These are phyloP conservation scores for Hyperoplus lanceolatus DNA, from an alignment of 2,797 vertebrate species.

Conservation along the genomic window DNA sequence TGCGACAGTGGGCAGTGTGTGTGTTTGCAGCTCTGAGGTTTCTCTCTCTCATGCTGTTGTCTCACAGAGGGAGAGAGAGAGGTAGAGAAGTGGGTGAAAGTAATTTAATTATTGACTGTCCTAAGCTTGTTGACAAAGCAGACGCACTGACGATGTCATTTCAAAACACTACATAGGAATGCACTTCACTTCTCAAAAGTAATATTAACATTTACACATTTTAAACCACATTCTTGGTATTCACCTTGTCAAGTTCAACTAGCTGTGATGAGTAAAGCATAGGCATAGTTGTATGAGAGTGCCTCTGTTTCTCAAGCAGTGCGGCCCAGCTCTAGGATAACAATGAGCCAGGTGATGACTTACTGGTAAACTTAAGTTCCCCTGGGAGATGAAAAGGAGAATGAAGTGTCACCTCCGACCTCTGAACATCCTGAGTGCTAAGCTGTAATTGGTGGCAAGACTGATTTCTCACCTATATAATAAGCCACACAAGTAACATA, in stretches of 20 bases:
- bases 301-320: not conserved
- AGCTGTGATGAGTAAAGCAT: not conserved
- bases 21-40: too few species aligned
- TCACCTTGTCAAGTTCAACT: not conserved
- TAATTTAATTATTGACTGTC: too few species aligned
- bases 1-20: too few species aligned
- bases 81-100: too few species aligned
- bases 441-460: not conserved
- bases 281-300: slow-evolving; percentile 2
- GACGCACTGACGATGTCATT: too few species aligned
- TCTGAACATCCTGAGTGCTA: not conserved
- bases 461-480: not conserved
- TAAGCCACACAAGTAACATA: not conserved
- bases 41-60: too few species aligned
- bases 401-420: not conserved
- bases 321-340: not conserved
- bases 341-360: not conserved
- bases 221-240: too few species aligned
- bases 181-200: too few species aligned
- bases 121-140: too few species aligned
- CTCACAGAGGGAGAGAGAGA: too few species aligned
- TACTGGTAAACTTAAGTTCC: not conserved
- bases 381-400: not conserved
- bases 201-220: too few species aligned
- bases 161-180: too few species aligned